phyloP scores from a whole-genome alignment of 2,888 invertebrate genomes.

The Torymus aiolomorphi region DNA sequence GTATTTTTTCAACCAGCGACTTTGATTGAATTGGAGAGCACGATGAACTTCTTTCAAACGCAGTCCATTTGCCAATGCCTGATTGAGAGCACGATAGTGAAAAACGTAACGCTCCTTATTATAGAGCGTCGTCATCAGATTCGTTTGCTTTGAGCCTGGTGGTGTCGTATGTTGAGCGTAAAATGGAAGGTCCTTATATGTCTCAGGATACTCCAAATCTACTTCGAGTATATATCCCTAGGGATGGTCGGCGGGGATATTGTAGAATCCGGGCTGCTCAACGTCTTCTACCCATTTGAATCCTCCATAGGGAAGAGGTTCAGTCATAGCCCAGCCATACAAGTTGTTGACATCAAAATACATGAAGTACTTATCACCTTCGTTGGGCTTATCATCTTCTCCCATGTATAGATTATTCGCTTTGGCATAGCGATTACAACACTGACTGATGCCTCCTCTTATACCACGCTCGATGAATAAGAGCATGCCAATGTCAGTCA shows the following conservation, averaged over 20 bases:
- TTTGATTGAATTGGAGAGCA: conserved; percentile 70
- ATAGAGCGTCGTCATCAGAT: conserved; percentile 62
- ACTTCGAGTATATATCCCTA: conserved; percentile 69
- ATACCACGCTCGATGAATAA: too few relatives aligned
- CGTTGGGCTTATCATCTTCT: too few relatives aligned
- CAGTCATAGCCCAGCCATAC: too few relatives aligned
- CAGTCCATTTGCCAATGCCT: conserved; percentile 63
- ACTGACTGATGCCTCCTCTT: too few relatives aligned
- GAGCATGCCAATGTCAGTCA: conserved; percentile 38
- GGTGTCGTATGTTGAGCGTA: conserved; percentile 53
- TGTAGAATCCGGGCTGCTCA: conserved; percentile 62
- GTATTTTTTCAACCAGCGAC: conserved; percentile 69
- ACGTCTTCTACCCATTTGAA: conserved; percentile 45
- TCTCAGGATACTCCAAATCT: too few relatives aligned
- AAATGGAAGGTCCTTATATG: conserved; percentile 68
- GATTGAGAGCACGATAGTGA: conserved; percentile 65
- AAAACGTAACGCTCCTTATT: conserved; percentile 64
- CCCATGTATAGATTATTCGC: conserved; percentile 48
- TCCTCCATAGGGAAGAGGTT: conserved; percentile 54
- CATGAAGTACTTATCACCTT: conserved; percentile 50
- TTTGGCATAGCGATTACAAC: conserved; percentile 44
- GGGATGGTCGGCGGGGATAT: conserved; percentile 54
- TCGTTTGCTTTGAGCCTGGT: too few relatives aligned
- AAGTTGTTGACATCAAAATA: conserved; percentile 61
- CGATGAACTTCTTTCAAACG: conserved; percentile 66